These are phyloP conservation scores for Umimayanthus chanpuru DNA, from an alignment of 92 coral and sea anemone species.

Conservation along the genomic window DNA sequence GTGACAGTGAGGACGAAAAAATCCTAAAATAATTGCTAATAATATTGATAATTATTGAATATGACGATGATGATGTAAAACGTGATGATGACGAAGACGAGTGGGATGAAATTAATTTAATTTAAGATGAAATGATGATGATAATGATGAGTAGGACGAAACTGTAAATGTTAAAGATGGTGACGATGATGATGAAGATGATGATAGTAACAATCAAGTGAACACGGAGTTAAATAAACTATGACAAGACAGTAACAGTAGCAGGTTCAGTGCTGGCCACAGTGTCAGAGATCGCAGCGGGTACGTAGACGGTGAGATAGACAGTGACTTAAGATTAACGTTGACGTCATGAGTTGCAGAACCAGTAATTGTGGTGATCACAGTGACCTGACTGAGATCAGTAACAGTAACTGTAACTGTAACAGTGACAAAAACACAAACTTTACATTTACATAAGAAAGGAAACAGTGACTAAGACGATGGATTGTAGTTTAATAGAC, in stretches of 20 bases:
- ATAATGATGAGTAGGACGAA: neutral
- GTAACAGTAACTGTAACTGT: neutral
- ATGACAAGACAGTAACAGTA: neutral
- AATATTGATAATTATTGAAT: neutral
- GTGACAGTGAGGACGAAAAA: neutral
- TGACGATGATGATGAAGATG: slow-evolving; percentile 18
- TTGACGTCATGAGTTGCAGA: neutral
- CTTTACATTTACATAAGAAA: neutral
- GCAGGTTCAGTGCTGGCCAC: neutral
- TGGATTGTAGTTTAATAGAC: too few relatives aligned
- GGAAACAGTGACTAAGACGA: neutral
- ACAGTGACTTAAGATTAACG: neutral
- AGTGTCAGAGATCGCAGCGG: neutral
- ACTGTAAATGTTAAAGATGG: too few relatives aligned
- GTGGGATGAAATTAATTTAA: neutral
- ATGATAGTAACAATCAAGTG: neutral
- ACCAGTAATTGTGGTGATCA: neutral
- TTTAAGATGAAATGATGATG: neutral
- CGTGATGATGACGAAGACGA: neutral
- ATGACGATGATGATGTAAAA: neutral
- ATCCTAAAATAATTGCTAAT: too few relatives aligned
- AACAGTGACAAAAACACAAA: neutral
- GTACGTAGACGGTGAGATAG: neutral
- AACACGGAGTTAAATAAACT: neutral
- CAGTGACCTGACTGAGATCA: neutral